These are phyloP conservation scores for Cecidostiba fungosa DNA, from an alignment of 2,888 invertebrate genomes.

Conservation along the genomic window DNA sequence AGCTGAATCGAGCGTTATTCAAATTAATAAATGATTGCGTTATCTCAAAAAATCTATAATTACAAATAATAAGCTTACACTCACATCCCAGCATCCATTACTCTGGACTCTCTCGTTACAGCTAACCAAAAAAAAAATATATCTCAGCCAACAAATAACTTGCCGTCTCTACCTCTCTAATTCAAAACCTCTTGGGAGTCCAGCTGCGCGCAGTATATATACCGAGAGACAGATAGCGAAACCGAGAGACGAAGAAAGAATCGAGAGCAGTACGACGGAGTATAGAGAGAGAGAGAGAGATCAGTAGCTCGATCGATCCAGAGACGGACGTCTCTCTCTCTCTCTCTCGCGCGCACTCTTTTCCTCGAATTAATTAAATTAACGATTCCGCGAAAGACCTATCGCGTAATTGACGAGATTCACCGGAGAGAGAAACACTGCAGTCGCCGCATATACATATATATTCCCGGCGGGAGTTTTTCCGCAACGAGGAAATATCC, in stretches of 20 bases:
- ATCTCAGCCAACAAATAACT: slow-evolving; percentile 22
- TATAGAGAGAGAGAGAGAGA: slow-evolving; percentile 12
- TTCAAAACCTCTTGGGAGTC: slow-evolving; percentile 52
- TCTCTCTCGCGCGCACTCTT: slow-evolving; percentile 23
- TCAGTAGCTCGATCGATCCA: slow-evolving; percentile 38
- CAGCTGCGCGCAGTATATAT: not conserved
- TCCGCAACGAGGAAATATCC: not conserved
- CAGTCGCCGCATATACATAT: not conserved
- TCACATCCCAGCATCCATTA: too few relatives aligned
- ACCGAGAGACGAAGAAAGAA: not conserved
- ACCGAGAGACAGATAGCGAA: slow-evolving; percentile 40
- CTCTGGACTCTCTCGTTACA: not conserved
- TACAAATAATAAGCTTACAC: not conserved
- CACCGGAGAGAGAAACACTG: not conserved
- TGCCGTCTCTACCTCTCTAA: slow-evolving; percentile 23
- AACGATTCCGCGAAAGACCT: slow-evolving; percentile 62
- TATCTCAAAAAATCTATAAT: not conserved
- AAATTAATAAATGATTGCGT: not conserved
- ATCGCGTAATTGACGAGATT: slow-evolving; percentile 61
- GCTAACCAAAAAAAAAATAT: not conserved
- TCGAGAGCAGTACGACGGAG: not conserved
- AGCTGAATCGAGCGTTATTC: not conserved
- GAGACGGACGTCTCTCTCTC: not conserved
- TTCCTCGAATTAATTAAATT: slow-evolving; percentile 63
- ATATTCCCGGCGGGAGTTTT: not conserved